These are phyloP conservation scores for Ammospiza caudacuta DNA, from an alignment of 2,113 vertebrate species.

Conservation along the genomic window DNA sequence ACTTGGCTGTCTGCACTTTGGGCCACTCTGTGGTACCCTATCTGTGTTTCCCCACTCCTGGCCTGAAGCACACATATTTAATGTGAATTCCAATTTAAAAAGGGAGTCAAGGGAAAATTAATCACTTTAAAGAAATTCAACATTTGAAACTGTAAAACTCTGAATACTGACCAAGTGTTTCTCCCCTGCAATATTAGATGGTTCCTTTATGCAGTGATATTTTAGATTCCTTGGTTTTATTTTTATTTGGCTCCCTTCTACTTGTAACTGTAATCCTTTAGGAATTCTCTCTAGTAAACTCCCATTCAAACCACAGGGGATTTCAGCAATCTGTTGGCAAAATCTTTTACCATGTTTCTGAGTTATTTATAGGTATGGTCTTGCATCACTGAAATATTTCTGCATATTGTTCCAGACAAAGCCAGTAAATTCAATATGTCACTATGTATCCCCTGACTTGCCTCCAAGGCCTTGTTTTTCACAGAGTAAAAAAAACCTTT, in stretches of 20 bases:
- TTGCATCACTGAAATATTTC: constrained; percentile 48
- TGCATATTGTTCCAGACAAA: constrained; percentile 46
- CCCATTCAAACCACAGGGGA: constrained; percentile 34
- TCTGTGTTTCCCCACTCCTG: not conserved
- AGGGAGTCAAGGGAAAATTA: not conserved
- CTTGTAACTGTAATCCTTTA: constrained; percentile 10
- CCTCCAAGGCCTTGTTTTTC: constrained; percentile 54
- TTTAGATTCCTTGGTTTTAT: not conserved
- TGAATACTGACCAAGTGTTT: not conserved
- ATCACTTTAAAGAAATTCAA: not conserved
- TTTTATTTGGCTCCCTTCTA: not conserved
- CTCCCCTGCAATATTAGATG: not conserved
- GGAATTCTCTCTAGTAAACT: constrained; percentile 40
- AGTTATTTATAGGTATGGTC: constrained; percentile 42
- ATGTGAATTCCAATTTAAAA: not conserved
- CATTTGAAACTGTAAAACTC: not conserved
- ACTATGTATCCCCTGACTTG: constrained; percentile 9
- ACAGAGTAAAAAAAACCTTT: constrained; percentile 25
- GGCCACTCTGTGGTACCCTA: rapidly evolving
- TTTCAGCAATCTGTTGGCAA: constrained; percentile 42
- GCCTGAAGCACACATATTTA: rapidly evolving
- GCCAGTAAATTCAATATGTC: constrained; percentile 42
- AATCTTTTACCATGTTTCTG: not conserved
- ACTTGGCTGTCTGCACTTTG: not conserved
- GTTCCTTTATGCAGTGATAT: not conserved